Evolutionary conservation across 2,888 invertebrate genomes (phyloP), one percentile per base, ranked within the genome.

Genomic region (Erynnis tages): DNA sequence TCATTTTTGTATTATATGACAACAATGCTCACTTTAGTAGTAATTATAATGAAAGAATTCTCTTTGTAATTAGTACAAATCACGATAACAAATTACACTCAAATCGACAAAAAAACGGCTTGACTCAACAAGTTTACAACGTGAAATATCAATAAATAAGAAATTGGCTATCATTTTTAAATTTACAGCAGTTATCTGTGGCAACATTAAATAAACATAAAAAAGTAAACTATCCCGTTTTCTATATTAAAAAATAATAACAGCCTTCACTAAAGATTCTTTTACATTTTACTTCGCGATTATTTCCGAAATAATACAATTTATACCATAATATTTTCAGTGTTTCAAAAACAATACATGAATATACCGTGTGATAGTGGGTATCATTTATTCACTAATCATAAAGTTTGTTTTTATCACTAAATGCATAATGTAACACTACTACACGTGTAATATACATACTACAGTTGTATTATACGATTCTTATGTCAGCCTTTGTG

Each of bases 391-490:
- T 62, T 68, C 73, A 71, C 79, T 80, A 74, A 70, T 69, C 73
- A 74, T 77, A 77, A 76, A 70, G 74, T 74, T 78, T 72, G 75
- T 75, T 79, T 76, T 76, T 80, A 82, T 76, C 67, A 62, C 84
- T 87, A 82, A 82, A 83, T 81, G 82, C 80, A 81, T 83, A 84
- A 70, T 71, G 71, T 82, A 84, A 83, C 81, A 71, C 82, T 73
- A 72, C 78, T 76, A 82, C 76, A 77, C 73, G 80, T 82, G 79
- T 77, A 75, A 74, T 75, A 81, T 76, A 81, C 73, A 79, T 73
- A 71, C 75, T 83, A 79, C 63, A 76, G 76, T 79, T 79, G 83
- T 81, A 82, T 82, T 84, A 86, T 79, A 85, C 77, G 74, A 75
- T 68, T 68, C 67, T 68, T 76, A 78, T 79, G 80, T 71, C 82